phyloP scores from a whole-genome alignment of 2,113 vertebrate genomes.

The Ancistrus triradiatus region DNA sequence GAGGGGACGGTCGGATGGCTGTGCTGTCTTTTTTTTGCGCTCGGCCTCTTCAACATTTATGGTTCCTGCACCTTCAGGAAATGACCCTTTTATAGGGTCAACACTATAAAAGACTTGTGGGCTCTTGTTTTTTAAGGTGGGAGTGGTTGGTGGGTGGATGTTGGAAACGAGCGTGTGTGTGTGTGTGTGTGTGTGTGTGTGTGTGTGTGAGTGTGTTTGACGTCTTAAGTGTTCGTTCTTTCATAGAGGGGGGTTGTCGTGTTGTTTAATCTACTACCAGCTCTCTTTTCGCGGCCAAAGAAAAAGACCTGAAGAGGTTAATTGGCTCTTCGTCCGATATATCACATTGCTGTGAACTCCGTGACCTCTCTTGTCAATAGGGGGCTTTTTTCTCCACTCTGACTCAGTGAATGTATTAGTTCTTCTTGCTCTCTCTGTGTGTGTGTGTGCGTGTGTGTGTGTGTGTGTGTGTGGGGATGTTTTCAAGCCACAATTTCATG shows the following conservation, averaged over 20 bases:
- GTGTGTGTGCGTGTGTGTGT: slow-evolving; percentile 38
- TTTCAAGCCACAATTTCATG: background rate
- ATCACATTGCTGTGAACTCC: slow-evolving; percentile 84
- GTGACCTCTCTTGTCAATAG: slow-evolving; percentile 80
- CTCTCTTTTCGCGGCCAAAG: slow-evolving; percentile 68
- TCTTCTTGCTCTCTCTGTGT: slow-evolving; percentile 41
- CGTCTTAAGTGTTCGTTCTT: slow-evolving; percentile 41
- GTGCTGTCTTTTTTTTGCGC: slow-evolving; percentile 68
- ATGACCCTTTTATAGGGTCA: slow-evolving; percentile 86
- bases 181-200: slow-evolving; percentile 33
- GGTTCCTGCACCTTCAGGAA: slow-evolving; percentile 86
- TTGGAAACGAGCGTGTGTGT: slow-evolving; percentile 44
- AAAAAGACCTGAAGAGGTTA: slow-evolving; percentile 80
- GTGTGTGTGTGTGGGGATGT: background rate
- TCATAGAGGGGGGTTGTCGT: slow-evolving; percentile 20
- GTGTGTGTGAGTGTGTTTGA: slow-evolving; percentile 39
- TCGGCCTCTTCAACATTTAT: slow-evolving; percentile 80
- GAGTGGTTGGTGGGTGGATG: slow-evolving; percentile 61
- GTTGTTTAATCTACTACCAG: slow-evolving; percentile 46
- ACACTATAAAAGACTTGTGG: slow-evolving; percentile 87
- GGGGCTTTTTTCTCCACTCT: slow-evolving; percentile 66
- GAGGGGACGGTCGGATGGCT: slow-evolving; percentile 66
- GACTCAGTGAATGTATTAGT: slow-evolving; percentile 45
- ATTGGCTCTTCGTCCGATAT: slow-evolving; percentile 84
- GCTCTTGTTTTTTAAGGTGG: slow-evolving; percentile 61